Conservation (phyloP, 2,113 vertebrate genomes). For the Bubo bubo region DNA sequence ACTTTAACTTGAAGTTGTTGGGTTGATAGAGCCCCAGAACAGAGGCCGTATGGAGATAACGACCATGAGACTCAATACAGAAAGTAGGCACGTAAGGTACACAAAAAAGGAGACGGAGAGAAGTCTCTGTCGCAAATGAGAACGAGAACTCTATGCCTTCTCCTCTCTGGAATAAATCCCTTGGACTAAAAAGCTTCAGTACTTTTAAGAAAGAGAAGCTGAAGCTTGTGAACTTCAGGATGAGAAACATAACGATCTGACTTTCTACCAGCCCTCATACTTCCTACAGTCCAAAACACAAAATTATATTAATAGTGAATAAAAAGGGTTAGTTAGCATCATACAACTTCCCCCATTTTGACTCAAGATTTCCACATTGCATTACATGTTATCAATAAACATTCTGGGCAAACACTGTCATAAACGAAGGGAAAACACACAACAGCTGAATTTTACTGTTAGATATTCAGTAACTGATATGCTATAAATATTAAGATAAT, state of each 20-base stretch:
- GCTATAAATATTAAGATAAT: not conserved
- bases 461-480: not conserved
- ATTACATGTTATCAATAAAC: not conserved
- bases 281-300: not conserved
- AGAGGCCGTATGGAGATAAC: not conserved
- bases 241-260: not conserved
- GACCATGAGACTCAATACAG: accelerated
- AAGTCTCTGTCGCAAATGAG: not conserved
- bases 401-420: not conserved
- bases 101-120: not conserved
- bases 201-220: not conserved
- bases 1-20: not conserved
- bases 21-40: not conserved
- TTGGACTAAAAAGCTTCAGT: not conserved
- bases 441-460: not conserved
- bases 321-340: not conserved
- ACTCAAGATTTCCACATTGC: not conserved
- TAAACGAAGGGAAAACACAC: not conserved
- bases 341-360: not conserved
- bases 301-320: not conserved
- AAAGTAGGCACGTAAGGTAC: accelerated
- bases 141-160: not conserved
- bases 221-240: not conserved
- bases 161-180: not conserved
- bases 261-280: not conserved